A percentile compares a stretch with the other conserved stretches of the same genome.
Evolutionary conservation across 1,140 invertebrate species (phyloP).

Genomic region (Triops longicaudatus): DNA sequence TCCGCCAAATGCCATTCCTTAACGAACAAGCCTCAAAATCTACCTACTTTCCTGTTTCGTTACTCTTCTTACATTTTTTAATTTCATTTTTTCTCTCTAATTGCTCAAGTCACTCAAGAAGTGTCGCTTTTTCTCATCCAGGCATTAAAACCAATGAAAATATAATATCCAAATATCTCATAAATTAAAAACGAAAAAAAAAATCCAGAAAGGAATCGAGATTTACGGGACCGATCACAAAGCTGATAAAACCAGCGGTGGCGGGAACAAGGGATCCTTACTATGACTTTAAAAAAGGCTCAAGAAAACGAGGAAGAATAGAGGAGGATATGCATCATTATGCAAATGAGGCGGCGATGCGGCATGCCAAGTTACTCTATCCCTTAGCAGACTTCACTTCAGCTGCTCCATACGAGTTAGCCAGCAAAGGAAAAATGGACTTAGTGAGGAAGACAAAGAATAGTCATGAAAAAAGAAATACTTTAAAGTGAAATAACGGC

Average conservation of each 20-base stretch:
- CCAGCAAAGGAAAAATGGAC: not conserved
- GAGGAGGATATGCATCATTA: constrained; percentile 24
- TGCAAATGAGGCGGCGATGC: constrained; percentile 24
- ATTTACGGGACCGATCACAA: constrained; percentile 7
- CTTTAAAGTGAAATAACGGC: not conserved
- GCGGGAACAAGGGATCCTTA: not conserved
- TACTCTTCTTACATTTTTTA: not conserved
- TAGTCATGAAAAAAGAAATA: not conserved
- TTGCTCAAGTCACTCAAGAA: not conserved
- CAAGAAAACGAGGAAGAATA: not conserved
- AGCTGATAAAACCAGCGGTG: constrained; percentile 10
- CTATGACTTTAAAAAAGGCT: not conserved
- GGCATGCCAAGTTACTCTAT: constrained; percentile 7
- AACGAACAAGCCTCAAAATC: not conserved
- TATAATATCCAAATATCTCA: not conserved
- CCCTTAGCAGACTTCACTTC: not conserved
- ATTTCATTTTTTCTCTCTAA: not conserved
- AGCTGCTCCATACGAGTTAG: not conserved
- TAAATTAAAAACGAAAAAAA: not conserved
- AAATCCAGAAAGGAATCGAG: not conserved
- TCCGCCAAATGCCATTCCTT: not conserved
- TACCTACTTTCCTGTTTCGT: not conserved
- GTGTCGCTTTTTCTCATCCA: no score
- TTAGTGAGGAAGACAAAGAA: not conserved
- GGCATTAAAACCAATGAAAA: no score